Evolutionary conservation across 1,140 invertebrate species (phyloP).

Genomic region (Leguminivora glycinivorella): DNA sequence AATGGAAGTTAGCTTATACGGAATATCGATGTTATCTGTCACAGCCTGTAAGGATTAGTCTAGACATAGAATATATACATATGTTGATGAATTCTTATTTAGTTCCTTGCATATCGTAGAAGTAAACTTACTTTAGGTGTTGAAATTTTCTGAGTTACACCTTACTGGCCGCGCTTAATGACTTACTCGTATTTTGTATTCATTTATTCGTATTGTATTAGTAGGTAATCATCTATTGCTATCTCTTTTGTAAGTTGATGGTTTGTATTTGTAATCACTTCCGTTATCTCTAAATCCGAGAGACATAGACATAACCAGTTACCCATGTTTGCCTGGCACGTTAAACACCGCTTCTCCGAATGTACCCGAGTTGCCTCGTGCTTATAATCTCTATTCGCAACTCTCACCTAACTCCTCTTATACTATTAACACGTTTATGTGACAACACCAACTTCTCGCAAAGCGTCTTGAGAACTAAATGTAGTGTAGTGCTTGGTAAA

Average conservation of each 20-base stretch:
- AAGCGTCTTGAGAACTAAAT: neutral
- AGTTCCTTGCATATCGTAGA: too few relatives aligned
- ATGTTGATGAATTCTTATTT: neutral
- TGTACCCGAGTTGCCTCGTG: conserved; percentile 27
- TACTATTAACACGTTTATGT: conserved; percentile 2
- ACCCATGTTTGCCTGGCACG: conserved; percentile 36
- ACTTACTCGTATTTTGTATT: too few relatives aligned
- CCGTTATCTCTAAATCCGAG: neutral
- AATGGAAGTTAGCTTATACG: neutral
- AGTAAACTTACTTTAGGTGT: too few relatives aligned
- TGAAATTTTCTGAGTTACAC: too few relatives aligned
- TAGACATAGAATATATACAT: neutral
- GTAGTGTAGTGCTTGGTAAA: neutral
- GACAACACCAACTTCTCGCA: conserved; percentile 2
- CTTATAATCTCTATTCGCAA: conserved; percentile 29
- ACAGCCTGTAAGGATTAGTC: neutral
- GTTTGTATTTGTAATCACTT: neutral
- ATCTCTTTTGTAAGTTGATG: conserved; percentile 8
- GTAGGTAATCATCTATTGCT: too few relatives aligned
- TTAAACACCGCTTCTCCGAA: conserved; percentile 38
- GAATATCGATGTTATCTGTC: neutral
- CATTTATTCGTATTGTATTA: too few relatives aligned
- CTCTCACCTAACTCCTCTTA: conserved; percentile 7
- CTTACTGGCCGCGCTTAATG: too few relatives aligned
- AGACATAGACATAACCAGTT: neutral